Percentiles rank a stretch among this genome's conserved stretches.
phyloP scores from a whole-genome alignment of 2,113 vertebrate genomes.

The Mesembrinibis cayennensis region DNA sequence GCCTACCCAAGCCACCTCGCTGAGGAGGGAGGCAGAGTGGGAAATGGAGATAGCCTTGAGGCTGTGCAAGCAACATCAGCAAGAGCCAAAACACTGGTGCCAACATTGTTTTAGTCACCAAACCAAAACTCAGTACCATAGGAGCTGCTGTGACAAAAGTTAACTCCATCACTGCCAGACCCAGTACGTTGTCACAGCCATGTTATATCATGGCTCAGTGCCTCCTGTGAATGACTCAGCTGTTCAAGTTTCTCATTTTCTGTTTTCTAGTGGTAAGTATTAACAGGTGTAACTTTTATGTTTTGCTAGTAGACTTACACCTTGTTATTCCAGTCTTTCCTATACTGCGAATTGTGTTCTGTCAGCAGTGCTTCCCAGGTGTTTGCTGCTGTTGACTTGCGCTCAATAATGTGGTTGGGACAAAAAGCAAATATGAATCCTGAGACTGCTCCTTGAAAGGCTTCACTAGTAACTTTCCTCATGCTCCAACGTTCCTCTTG shows the following conservation, averaged over 20 bases:
- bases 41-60: not conserved
- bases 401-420: not conserved
- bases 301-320: not conserved
- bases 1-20: not conserved
- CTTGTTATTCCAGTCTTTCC: not conserved
- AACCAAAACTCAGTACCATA: not conserved
- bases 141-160: not conserved
- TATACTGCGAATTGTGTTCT: not conserved
- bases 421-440: not conserved
- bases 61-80: not conserved
- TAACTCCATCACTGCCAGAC: not conserved
- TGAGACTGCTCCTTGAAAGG: not conserved
- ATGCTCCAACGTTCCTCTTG: not conserved
- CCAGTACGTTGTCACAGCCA: not conserved
- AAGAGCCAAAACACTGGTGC: not conserved
- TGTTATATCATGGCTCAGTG: rapidly evolving
- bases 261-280: not conserved
- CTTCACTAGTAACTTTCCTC: not conserved
- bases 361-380: not conserved
- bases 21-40: not conserved
- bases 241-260: not conserved
- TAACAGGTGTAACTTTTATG: not conserved
- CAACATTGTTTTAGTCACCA: not conserved
- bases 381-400: not conserved
- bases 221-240: not conserved